These are phyloP conservation scores for Drosophila persimilis DNA, from an alignment of 1,140 invertebrate genomes.

Conservation along the genomic window DNA sequence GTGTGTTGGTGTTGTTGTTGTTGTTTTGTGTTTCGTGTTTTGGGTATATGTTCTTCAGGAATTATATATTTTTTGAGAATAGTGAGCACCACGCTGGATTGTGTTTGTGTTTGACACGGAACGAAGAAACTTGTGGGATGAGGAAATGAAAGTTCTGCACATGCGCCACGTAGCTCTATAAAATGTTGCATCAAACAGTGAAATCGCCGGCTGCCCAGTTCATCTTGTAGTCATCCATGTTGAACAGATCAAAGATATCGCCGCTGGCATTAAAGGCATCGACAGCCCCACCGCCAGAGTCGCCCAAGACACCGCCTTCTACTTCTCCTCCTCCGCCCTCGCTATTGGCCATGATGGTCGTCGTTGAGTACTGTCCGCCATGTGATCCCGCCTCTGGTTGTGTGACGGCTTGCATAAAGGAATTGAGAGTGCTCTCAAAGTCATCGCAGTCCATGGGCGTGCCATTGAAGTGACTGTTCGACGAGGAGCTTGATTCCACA, in stretches of 20 bases:
- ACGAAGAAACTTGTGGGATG: slow-evolving; percentile 10
- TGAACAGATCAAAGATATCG: slow-evolving; percentile 82
- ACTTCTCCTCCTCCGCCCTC: slow-evolving; percentile 3
- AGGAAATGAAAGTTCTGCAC: slow-evolving; percentile 5
- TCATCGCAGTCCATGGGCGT: slow-evolving; percentile 83
- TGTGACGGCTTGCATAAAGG: slow-evolving; percentile 71
- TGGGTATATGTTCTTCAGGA: slow-evolving; percentile 54
- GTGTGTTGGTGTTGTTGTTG: slow-evolving; percentile 19
- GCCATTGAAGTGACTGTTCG: slow-evolving; percentile 57
- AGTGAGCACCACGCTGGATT: slow-evolving; percentile 64
- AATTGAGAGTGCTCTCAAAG: slow-evolving; percentile 77
- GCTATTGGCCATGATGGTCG: slow-evolving; percentile 31
- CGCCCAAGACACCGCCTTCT: slow-evolving; percentile 10
- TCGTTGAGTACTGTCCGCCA: slow-evolving; percentile 29
- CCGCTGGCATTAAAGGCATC: slow-evolving; percentile 70
- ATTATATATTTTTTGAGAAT: slow-evolving; percentile 57
- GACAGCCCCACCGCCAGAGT: slow-evolving; percentile 36
- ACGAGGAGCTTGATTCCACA: slow-evolving; percentile 31
- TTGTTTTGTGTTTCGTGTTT: slow-evolving; percentile 29
- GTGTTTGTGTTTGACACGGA: slow-evolving; percentile 35
- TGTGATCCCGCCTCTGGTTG: slow-evolving; percentile 60
- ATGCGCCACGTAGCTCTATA: not conserved
- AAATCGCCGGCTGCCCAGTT: slow-evolving; percentile 80
- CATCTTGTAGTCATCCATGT: slow-evolving; percentile 83
- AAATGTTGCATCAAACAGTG: slow-evolving; percentile 65